A percentile compares a stretch with the other conserved stretches of the same genome.
These are phyloP conservation scores for Tympanuchus pallidicinctus DNA, from an alignment of 2,113 vertebrate genomes.

Conservation along the genomic window DNA sequence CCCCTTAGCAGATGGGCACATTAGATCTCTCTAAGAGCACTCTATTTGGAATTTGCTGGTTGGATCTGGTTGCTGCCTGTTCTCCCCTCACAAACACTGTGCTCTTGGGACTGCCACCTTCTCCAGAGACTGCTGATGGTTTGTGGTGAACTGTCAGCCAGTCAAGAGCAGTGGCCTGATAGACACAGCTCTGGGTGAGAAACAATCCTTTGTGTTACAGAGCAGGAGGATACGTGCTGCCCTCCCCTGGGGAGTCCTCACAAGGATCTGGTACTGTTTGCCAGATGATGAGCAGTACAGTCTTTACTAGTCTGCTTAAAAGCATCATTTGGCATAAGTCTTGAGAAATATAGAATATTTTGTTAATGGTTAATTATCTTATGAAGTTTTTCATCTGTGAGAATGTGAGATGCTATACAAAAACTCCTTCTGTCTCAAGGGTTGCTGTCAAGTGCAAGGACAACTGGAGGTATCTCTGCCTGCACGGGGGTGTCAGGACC, in stretches of 20 bases:
- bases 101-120: not conserved
- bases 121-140: rapidly evolving
- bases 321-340: not conserved
- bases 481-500: no score
- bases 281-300: rapidly evolving
- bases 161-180: not conserved
- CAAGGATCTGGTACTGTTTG: rapidly evolving
- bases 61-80: rapidly evolving
- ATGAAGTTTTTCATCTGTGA: not conserved
- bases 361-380: not conserved
- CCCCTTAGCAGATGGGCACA: rapidly evolving
- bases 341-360: not conserved
- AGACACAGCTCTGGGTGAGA: rapidly evolving
- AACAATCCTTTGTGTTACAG: rapidly evolving
- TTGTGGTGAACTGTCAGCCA: rapidly evolving
- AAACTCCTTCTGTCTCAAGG: no score
- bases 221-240: not conserved
- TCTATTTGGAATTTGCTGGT: not conserved
- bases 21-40: not conserved
- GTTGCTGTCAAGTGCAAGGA: no score
- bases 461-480: no score
- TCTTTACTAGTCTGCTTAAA: not conserved
- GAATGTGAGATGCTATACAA: not conserved
- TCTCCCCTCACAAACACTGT: not conserved
- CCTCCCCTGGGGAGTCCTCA: rapidly evolving